These are phyloP conservation scores for Bradypodion ventrale DNA, from an alignment of 2,797 vertebrate species.

Conservation along the genomic window DNA sequence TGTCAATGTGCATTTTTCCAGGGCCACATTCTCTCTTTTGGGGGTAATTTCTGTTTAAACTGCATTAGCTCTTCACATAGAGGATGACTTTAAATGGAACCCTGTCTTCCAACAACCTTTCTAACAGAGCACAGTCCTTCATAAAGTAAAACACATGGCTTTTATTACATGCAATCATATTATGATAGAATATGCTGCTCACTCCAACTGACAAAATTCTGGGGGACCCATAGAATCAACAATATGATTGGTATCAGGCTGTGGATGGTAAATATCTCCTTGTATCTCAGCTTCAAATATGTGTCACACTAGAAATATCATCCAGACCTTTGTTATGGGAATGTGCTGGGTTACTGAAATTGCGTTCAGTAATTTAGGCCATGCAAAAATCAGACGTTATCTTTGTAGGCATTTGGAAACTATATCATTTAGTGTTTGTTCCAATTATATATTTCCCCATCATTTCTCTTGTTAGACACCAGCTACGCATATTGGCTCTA, in stretches of 20 bases:
- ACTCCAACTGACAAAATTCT: not conserved
- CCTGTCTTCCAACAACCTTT: not conserved
- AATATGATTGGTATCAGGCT: not conserved
- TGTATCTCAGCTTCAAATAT: not conserved
- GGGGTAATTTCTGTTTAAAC: too few relatives aligned
- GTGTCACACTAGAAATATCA: not conserved
- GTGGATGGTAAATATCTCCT: not conserved
- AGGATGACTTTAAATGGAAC: not conserved
- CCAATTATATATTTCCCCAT: too few relatives aligned
- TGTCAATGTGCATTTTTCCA: not conserved
- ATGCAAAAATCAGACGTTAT: not conserved
- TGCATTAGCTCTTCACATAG: not conserved
- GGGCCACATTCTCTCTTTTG: too few relatives aligned
- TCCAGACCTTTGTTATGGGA: not conserved
- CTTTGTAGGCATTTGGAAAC: not conserved
- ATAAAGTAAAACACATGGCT: not conserved
- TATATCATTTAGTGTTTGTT: not conserved
- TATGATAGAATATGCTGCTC: not conserved
- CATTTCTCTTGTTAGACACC: too few relatives aligned
- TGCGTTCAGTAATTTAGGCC: too few relatives aligned
- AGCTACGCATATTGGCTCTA: too few relatives aligned
- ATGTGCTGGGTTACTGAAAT: not conserved
- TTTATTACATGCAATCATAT: not conserved
- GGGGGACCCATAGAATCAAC: too few relatives aligned
- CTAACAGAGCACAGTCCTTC: not conserved